A percentile compares a stretch with the other conserved stretches of the same genome.
These are phyloP conservation scores for Willisornis vidua DNA, from an alignment of 2,113 vertebrate genomes.

Conservation along the genomic window DNA sequence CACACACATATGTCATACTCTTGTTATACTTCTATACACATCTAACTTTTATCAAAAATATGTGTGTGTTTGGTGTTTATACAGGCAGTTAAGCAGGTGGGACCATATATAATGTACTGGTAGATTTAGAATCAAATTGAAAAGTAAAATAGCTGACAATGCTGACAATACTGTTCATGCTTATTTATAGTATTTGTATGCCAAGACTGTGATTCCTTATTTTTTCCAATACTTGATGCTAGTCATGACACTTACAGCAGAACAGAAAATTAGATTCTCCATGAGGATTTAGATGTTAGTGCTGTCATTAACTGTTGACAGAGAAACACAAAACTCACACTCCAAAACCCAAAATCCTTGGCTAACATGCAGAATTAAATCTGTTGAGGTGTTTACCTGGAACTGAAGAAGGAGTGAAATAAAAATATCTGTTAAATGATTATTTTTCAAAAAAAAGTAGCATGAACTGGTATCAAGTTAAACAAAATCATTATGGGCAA, in stretches of 20 bases:
- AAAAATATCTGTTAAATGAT: not conserved
- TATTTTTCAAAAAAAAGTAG: not conserved
- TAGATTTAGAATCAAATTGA: not conserved
- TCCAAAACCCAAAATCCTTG: not conserved
- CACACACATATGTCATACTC: not conserved
- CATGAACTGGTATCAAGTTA: not conserved
- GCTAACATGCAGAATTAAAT: not conserved
- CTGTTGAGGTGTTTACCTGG: not conserved
- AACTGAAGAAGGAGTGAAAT: not conserved
- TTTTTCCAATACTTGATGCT: not conserved
- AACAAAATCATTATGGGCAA: not conserved
- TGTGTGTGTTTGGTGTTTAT: not conserved
- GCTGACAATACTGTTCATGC: not conserved
- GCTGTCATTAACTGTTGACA: not conserved
- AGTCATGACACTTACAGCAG: not conserved
- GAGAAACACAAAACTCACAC: not conserved
- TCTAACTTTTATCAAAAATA: not conserved
- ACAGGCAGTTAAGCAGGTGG: not conserved
- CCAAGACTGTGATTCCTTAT: not conserved
- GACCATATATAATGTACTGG: not conserved
- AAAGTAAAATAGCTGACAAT: not conserved
- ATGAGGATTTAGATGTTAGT: not conserved
- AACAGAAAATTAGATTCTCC: not conserved
- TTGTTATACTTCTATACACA: not conserved
- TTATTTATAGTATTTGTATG: not conserved